Conservation (phyloP, 2,888 invertebrate species). For the Mythimna pallens region DNA sequence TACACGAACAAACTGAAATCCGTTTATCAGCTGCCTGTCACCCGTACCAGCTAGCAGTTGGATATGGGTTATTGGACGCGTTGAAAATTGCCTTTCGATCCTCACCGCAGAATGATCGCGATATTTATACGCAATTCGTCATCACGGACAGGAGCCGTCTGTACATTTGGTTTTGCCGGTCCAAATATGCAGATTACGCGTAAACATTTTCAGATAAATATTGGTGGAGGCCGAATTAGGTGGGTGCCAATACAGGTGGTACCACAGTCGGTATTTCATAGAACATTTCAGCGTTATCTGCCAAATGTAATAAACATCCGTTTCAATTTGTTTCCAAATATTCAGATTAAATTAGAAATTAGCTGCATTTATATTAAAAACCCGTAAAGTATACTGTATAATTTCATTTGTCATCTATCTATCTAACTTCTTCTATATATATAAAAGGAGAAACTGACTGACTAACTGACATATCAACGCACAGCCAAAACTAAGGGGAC, state of each 20-base stretch:
- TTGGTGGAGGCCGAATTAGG: slow-evolving; percentile 28
- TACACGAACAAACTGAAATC: not conserved
- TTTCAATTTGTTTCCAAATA: not conserved
- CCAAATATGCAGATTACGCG: slow-evolving; percentile 44
- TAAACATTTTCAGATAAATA: slow-evolving; percentile 46
- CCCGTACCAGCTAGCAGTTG: not conserved
- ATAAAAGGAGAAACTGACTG: no score
- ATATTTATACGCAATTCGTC: slow-evolving; percentile 36
- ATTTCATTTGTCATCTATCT: not conserved
- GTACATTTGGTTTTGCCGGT: slow-evolving; percentile 6
- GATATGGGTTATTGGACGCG: not conserved
- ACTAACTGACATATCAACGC: no score
- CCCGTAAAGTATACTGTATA: not conserved
- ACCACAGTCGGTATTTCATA: slow-evolving; percentile 2
- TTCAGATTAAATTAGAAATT: not conserved
- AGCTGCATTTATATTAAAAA: not conserved
- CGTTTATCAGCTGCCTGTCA: not conserved
- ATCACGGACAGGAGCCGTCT: slow-evolving; percentile 7
- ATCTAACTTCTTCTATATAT: no score
- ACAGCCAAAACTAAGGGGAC: no score
- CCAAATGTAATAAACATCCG: not conserved
- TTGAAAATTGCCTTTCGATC: slow-evolving; percentile 26
- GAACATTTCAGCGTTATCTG: not conserved
- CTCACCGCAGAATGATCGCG: slow-evolving; percentile 12
- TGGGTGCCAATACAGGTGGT: not conserved